Conservation (phyloP, 2,113 vertebrate genomes). For the Scortum barcoo region DNA sequence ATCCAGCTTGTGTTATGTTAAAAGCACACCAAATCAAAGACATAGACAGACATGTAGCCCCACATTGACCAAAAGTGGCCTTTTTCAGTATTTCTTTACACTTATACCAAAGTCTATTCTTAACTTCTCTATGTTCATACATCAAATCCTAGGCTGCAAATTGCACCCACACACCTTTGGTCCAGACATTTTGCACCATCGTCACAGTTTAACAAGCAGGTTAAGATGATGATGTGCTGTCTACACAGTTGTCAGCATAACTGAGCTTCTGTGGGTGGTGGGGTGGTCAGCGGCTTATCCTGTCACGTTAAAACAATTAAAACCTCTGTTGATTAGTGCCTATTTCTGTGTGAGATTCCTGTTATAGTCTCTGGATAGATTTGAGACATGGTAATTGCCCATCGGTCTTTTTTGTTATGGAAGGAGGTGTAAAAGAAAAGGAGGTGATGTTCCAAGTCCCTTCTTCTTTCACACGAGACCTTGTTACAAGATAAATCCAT, state of each 20-base stretch:
- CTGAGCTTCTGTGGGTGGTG: neutral
- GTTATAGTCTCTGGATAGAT: neutral
- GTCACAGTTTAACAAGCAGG: too few species aligned
- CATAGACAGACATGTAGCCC: neutral
- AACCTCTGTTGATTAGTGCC: neutral
- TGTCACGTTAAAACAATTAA: constrained; percentile 1
- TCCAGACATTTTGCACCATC: neutral
- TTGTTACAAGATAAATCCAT: neutral
- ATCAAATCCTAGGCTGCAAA: neutral
- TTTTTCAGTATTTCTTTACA: neutral
- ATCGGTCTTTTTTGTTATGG: neutral
- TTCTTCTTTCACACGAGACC: neutral
- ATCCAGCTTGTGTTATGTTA: neutral
- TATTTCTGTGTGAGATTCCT: neutral
- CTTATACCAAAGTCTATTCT: neutral
- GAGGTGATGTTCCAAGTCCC: neutral
- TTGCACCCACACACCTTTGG: neutral
- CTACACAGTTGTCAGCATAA: neutral
- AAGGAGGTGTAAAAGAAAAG: neutral
- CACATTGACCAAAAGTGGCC: neutral
- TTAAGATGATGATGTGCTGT: neutral
- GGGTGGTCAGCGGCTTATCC: neutral
- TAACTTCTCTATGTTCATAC: neutral
- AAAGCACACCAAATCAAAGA: neutral
- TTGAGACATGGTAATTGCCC: neutral